Conservation (phyloP, 64 coral and sea anemone genomes). For the Pocillopora damicornis region DNA sequence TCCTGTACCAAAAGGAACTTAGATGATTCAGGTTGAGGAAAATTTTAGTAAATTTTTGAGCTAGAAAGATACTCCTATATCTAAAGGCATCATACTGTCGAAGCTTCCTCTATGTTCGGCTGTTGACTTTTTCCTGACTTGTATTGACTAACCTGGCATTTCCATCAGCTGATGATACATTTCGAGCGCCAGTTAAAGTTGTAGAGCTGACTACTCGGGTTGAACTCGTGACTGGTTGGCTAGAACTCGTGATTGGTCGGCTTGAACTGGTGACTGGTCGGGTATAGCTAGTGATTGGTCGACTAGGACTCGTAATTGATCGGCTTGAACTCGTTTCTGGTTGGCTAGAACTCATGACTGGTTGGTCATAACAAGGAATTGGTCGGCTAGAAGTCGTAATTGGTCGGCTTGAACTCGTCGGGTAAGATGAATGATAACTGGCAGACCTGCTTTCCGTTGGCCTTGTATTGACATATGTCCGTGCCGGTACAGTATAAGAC, state of each 20-base stretch:
- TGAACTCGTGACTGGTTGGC: slow-evolving; percentile 16
- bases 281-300: too few relatives aligned
- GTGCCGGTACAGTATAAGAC: slow-evolving; percentile 5
- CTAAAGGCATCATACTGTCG: too few relatives aligned
- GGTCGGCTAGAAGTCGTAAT: too few relatives aligned
- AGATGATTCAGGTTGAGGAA: too few relatives aligned
- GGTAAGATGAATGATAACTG: not conserved
- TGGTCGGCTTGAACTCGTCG: not conserved
- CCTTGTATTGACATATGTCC: slow-evolving; percentile 10
- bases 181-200: not conserved
- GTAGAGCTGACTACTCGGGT: not conserved
- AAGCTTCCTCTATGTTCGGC: too few relatives aligned
- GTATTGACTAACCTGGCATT: slow-evolving; percentile 3
- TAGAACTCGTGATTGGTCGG: not conserved
- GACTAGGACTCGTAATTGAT: too few relatives aligned
- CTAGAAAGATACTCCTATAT: too few relatives aligned
- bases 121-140: too few relatives aligned
- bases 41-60: too few relatives aligned
- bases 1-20: too few relatives aligned
- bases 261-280: too few relatives aligned
- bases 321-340: slow-evolving; percentile 1
- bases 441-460: not conserved
- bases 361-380: too few relatives aligned
- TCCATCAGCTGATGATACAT: not conserved
- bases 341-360: not conserved